Percentiles rank a stretch among this genome's conserved stretches.
These are phyloP conservation scores for Mugil cephalus DNA, from an alignment of 2,113 vertebrate species.

Conservation along the genomic window DNA sequence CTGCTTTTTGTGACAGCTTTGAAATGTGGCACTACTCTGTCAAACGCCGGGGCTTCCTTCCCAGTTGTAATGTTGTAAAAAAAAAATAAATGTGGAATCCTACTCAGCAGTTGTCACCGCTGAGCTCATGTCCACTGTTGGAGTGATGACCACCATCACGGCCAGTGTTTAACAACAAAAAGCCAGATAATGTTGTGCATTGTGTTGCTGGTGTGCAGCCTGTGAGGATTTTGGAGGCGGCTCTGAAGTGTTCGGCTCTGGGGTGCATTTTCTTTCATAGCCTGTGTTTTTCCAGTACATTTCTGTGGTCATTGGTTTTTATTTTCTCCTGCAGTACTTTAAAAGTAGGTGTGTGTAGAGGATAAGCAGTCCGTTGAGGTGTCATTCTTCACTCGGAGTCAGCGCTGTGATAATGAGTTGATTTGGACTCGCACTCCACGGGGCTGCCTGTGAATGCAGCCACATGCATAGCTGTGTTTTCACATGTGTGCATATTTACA, in stretches of 20 bases:
- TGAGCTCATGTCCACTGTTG: conserved; percentile 4
- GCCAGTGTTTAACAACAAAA: conserved; percentile 35
- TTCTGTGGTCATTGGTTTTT: conserved; percentile 47
- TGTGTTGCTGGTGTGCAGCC: not conserved
- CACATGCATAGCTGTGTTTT: conserved; percentile 38
- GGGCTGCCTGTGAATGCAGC: conserved; percentile 65
- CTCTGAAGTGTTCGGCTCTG: conserved; percentile 33
- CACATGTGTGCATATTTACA: conserved; percentile 54
- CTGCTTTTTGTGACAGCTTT: conserved; percentile 10
- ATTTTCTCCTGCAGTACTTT: conserved; percentile 30
- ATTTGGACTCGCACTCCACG: conserved; percentile 77
- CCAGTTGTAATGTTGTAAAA: conserved; percentile 38
- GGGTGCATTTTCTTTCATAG: conserved; percentile 27
- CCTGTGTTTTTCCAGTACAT: conserved; percentile 16
- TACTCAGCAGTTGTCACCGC: conserved; percentile 36
- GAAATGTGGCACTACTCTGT: conserved; percentile 7
- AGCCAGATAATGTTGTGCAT: conserved; percentile 16
- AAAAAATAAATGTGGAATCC: conserved; percentile 23
- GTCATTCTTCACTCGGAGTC: conserved; percentile 77
- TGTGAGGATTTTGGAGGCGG: conserved; percentile 25
- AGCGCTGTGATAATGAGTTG: conserved; percentile 83
- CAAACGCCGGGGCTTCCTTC: conserved; percentile 4
- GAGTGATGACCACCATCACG: conserved; percentile 26
- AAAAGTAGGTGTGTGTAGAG: conserved; percentile 46
- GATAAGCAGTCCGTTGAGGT: conserved; percentile 60